Evolutionary conservation across 2,797 vertebrate genomes (phyloP), one percentile per base, ranked within the genome.

Genomic region (Peromyscus attwateri): DNA sequence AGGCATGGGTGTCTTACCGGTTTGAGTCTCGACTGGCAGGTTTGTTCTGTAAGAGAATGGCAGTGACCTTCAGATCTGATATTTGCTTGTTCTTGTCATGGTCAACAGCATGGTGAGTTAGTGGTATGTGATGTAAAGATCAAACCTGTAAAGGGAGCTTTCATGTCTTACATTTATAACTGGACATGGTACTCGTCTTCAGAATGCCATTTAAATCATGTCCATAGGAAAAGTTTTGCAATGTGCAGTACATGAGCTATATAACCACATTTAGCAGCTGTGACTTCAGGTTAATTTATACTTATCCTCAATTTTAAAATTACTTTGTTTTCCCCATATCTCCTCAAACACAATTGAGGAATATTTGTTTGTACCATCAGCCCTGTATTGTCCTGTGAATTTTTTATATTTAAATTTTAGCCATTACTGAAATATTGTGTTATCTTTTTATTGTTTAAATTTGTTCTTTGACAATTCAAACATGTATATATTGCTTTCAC

Each of bases 1-100:
- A 60, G 43, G 31, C 8, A 2, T 21, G 0, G 21, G 17, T 68
- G 2, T 55, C 37, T 25, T 85, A 17, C 0, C 29, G 14, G 17
- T 79, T 29, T 37, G 14, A 37, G 11, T 17, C 43, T 7, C 9
- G 34, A 25, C 49, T 27, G 10, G 17, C 21, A 14, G 31, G 27
- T 73, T 82, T 77, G 9, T 43, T 31, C 23, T 71, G 1, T 37
- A 52, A 11, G 17, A 31, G 3, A 43, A 27, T 16, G 6, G 55
- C 16, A 40, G 29, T 57, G 79, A 46, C 37, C n/a, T 83, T 40
- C 29, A 37, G 13, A 71, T 46, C 34, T 83, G 55, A n/a, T 19
- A 9, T 29, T 57, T 43, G 14, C 25, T 87, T 73, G 40, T 5
- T 60, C 43, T 49, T 66, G 5, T 16, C 9, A 16, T 79, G 4